Evolutionary conservation across 2,797 vertebrate species (phyloP).

Genomic region (Poecilia picta): DNA sequence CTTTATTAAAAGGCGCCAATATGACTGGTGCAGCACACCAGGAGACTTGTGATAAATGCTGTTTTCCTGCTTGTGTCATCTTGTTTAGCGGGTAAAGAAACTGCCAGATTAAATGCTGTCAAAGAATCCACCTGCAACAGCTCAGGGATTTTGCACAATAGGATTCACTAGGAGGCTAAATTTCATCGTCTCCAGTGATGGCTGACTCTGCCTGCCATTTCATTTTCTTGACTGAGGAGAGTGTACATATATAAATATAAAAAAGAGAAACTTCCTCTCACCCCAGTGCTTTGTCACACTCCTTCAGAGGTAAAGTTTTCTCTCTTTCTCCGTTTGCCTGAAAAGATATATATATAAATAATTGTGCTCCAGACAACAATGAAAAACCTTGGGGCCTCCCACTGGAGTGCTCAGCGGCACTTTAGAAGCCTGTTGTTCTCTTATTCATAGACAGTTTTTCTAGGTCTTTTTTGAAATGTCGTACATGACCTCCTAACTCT

Average conservation of each 20-base stretch:
- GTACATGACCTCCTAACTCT: constrained; percentile 68
- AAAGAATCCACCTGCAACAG: constrained; percentile 60
- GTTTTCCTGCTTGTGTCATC: constrained; percentile 42
- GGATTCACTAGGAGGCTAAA: constrained; percentile 60
- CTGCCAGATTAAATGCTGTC: constrained; percentile 60
- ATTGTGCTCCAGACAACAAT: constrained; percentile 52
- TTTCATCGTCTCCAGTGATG: constrained; percentile 55
- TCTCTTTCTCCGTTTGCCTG: constrained; percentile 36
- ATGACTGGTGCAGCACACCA: constrained; percentile 38
- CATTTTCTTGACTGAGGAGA: constrained; percentile 41
- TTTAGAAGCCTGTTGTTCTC: constrained; percentile 73
- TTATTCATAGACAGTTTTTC: constrained; percentile 60
- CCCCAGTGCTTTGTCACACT: constrained; percentile 67
- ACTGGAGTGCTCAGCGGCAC: constrained; percentile 63
- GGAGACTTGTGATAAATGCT: constrained; percentile 56
- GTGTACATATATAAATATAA: constrained; percentile 6
- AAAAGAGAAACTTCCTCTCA: constrained; percentile 62
- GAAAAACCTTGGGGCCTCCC: constrained; percentile 56
- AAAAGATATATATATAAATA: constrained; percentile 64
- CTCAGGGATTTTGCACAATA: constrained; percentile 59
- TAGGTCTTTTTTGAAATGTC: constrained; percentile 54
- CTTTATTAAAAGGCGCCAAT: constrained; percentile 51
- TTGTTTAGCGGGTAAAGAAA: constrained; percentile 43
- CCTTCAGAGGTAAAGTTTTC: constrained; percentile 51
- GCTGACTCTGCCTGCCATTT: constrained; percentile 61